Conservation (phyloP, 2,888 invertebrate genomes). For the Drosophila trichaetosa region DNA sequence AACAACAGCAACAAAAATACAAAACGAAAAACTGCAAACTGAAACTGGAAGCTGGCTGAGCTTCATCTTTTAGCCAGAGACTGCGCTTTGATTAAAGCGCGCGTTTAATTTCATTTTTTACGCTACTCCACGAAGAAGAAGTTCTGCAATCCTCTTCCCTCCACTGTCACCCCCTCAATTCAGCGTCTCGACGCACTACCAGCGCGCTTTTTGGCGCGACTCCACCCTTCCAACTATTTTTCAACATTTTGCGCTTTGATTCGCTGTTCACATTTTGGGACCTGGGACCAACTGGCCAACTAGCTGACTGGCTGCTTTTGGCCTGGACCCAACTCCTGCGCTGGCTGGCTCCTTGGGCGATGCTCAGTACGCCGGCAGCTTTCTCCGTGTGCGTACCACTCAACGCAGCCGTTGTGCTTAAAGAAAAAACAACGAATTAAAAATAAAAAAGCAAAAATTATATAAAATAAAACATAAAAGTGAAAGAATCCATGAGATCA, state of each 20-base stretch:
- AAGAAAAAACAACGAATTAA: constrained; percentile 21
- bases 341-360: constrained; percentile 60
- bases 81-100: constrained; percentile 78
- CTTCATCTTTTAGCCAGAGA: constrained; percentile 47
- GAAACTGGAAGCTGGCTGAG: constrained; percentile 46
- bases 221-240: constrained; percentile 74
- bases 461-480: constrained; percentile 25
- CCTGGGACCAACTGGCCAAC: constrained; percentile 30
- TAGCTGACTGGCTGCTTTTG: constrained; percentile 34
- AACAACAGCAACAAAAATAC: constrained; percentile 17
- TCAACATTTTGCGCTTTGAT: constrained; percentile 72
- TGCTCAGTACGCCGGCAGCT: constrained; percentile 81
- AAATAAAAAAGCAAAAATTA: constrained; percentile 16
- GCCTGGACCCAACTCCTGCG: constrained; percentile 58
- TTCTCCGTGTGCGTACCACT: constrained; percentile 80
- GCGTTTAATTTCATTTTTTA: constrained; percentile 82
- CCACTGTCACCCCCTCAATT: background rate
- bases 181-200: background rate
- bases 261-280: constrained; percentile 75
- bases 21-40: constrained; percentile 28
- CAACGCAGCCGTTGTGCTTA: constrained; percentile 56
- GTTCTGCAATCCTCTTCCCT: constrained; percentile 7
- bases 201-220: constrained; percentile 37
- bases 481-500: constrained; percentile 24
- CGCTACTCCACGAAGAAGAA: constrained; percentile 66